Base-by-base conservation (phyloP, 2,113 vertebrate genomes). In the Arothron firmamentum region DNA sequence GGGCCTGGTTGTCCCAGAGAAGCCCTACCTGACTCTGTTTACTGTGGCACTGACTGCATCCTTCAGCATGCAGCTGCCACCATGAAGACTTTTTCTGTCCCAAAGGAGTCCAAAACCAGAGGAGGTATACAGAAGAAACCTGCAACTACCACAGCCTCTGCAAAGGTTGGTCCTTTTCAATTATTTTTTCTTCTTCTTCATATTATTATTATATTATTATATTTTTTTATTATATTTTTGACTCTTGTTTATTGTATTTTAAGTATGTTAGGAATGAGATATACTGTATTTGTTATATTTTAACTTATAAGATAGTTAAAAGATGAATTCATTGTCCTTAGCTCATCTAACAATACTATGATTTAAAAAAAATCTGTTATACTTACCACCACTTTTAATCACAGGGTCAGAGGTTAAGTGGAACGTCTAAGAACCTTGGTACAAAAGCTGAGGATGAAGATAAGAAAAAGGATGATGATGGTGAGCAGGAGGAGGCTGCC, bases 21-120 rank as follows among this genome's bases (percentile, higher is more conserved):
- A 59, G 94, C 96, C 1, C 87, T 95, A 54, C 92, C 91, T 0
- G 97, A 94, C 68, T 98, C 97, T 0, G 97, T 99, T 47, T 99
- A 99, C 79, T 99, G 97, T 74, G 94, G 97, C 79, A 94, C 83
- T 0, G 92, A 93, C 62, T 99, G 97, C 78, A 99, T 99, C 64
- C 91, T 99, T 25, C 94, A 92, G 67, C 97, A 99, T 0, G 97
- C 97, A 7, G 93, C 95, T 0, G 86, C 89, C 28, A 93, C 96
- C 0, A 98, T 99, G 94, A 94, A 93, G 84, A 88, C 89, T 31
- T 74, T 98, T 19, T 92, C 91, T 42, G 88, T 83, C 31, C 88
- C 93, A 57, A 94, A 94, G 83, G 91, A 92, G 15, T 56, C 86
- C n/a, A 94, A 91, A 70, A 61, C 84, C 74, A 63, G 90, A 85